phyloP scores from a whole-genome alignment of 2,797 vertebrate species.

The Oreochromis mossambicus region DNA sequence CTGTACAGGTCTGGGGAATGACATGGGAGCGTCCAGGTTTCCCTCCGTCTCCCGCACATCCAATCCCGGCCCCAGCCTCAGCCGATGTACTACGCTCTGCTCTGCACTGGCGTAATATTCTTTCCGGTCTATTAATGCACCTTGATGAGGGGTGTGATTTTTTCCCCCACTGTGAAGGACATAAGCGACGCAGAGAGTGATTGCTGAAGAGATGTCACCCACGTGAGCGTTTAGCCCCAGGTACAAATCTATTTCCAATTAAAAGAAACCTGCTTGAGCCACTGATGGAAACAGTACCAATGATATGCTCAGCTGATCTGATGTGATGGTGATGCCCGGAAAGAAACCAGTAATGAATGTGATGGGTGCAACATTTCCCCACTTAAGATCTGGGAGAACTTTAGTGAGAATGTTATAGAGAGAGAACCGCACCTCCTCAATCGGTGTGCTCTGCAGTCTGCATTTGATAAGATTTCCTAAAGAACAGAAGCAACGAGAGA shows the following conservation, averaged over 20 bases:
- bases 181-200: constrained; percentile 15
- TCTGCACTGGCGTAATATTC: not conserved
- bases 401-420: not conserved
- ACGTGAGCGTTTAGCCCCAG: constrained; percentile 5
- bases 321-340: not conserved
- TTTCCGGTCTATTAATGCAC: constrained; percentile 33
- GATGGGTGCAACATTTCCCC: constrained; percentile 2
- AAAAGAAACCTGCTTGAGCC: constrained; percentile 34
- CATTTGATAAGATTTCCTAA: constrained; percentile 16
- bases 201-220: constrained; percentile 15
- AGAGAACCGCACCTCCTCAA: not conserved
- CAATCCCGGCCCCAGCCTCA: not conserved
- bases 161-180: constrained; percentile 6
- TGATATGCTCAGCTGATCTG: constrained; percentile 54
- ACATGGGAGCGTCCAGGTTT: not conserved
- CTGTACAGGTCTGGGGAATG: not conserved
- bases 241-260: constrained; percentile 47
- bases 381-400: constrained; percentile 1
- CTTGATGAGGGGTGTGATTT: constrained; percentile 14
- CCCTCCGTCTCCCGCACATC: not conserved
- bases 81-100: not conserved
- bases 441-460: constrained; percentile 18
- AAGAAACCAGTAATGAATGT: constrained; percentile 12
- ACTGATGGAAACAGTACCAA: constrained; percentile 34
- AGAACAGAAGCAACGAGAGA: constrained; percentile 2